Evolutionary conservation across 2,888 invertebrate genomes (phyloP).

Genomic region (Cheilosia impressa): DNA sequence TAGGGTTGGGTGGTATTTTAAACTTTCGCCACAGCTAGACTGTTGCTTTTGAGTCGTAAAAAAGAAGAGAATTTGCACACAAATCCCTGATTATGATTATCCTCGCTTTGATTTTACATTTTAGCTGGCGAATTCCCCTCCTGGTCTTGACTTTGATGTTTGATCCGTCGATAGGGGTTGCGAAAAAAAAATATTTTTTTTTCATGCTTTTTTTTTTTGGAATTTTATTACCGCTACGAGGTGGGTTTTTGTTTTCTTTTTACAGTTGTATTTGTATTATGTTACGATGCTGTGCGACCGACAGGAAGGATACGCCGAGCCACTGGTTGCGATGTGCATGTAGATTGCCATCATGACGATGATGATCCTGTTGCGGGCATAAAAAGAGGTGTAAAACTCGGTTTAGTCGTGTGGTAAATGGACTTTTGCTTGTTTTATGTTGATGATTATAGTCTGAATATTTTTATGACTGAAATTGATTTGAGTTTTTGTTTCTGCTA

Average conservation of each 20-base stretch:
- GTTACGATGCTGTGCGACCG: background rate
- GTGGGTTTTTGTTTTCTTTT: slow-evolving; percentile 41
- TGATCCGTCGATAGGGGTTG: slow-evolving; percentile 72
- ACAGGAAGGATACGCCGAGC: slow-evolving; percentile 1
- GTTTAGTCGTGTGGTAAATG: slow-evolving; percentile 69
- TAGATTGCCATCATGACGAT: slow-evolving; percentile 64
- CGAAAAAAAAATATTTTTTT: slow-evolving; percentile 27
- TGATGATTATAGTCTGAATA: slow-evolving; percentile 65
- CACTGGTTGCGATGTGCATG: slow-evolving; percentile 71
- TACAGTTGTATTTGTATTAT: slow-evolving; percentile 38
- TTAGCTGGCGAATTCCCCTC: slow-evolving; percentile 7
- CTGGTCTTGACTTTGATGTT: slow-evolving; percentile 40
- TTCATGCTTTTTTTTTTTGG: slow-evolving; percentile 36
- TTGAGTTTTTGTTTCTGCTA: slow-evolving; percentile 11
- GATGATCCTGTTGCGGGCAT: slow-evolving; percentile 63
- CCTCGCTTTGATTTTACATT: slow-evolving; percentile 39
- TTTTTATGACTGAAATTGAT: slow-evolving; percentile 65
- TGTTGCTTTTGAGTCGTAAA: slow-evolving; percentile 49
- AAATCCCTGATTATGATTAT: slow-evolving; percentile 65
- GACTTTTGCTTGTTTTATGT: slow-evolving; percentile 72
- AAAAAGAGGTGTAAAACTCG: slow-evolving; percentile 73
- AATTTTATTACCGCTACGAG: slow-evolving; percentile 61
- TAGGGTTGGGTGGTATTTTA: slow-evolving; percentile 34
- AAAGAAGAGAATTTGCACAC: slow-evolving; percentile 44
- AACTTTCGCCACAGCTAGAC: slow-evolving; percentile 26